Evolutionary conservation across 2,888 invertebrate species (phyloP), one percentile per base, ranked within the genome.

Genomic region (Apodemia duryi): DNA sequence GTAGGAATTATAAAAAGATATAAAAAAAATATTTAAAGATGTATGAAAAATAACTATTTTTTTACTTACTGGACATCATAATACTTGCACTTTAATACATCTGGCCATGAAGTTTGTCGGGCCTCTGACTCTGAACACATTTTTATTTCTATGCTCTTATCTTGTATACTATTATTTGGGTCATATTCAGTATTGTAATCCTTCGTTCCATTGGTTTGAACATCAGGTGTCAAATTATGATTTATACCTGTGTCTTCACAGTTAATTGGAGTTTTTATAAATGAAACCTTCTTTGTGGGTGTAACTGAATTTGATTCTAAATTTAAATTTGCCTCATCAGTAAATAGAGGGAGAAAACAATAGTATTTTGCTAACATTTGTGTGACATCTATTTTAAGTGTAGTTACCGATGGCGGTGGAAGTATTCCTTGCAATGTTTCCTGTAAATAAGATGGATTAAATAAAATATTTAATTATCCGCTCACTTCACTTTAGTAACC

Each of bases 361-460:
- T 94, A 93, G 76, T 94, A 93, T 67, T 88, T 91, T 29, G 92
- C 86, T 28, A 96, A 91, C 83, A 95, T 94, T 76, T 95, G 94
- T 38, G 91, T 86, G 29, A 94, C 93, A 76, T 95, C 94, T 65
- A 94, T 89, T 73, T 95, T 94, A 35, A 95, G 86, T 51, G 93
- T 94, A 13, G 96, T 96, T 11, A 95, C 92, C 35, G 95, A 95
- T 0, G 96, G 96, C 10, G 96, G 96, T 32, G 96, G 96, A 9
- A 95, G 89, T 0, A 96, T 93, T 1, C 96, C 96, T 71, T 93
- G 93, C 9, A 96, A 82, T 61, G 92, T 93, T 77, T 93, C 93
- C 80, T 95, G 92, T 62, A 94, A 73, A 64, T 2, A 62, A 21
- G 11, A 11, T 43, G 11, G 3, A 43, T 11, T 13, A 32, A 28